Evolutionary conservation across 2,113 vertebrate species (phyloP), one percentile per base, ranked within the genome.

Genomic region (Pycnonotus jocosus): DNA sequence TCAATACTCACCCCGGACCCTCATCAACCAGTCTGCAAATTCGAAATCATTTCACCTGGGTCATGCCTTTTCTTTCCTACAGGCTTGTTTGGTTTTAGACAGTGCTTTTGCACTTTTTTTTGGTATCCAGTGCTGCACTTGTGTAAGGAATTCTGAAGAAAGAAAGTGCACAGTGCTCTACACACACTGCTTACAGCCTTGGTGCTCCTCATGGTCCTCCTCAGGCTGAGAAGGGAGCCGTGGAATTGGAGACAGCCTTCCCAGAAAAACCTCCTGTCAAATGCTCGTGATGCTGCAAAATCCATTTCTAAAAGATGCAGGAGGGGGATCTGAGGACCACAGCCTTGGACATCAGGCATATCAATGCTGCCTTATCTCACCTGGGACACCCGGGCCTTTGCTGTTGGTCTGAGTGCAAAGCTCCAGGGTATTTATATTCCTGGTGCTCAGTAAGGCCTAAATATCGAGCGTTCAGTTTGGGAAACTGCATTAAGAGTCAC

Each of bases 311-410:
- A 25, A 33, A 71, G 44, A 24, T 38, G 30, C 20, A 50, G 54
- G 33, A 53, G 79, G 30, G 33, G 54, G 22, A 18, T 48, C 15
- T 61, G 33, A 81, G 24, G 27, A 37, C 15, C 35, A n/a, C 42
- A 71, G 42, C 28, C 48, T 45, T 25, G 35, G 33, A 21, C 23
- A 48, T 66, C 8, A 50, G 35, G 30, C 7, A 16, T 6, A 1
- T 31, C 48, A 24, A 0, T 8, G 15, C 11, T 3, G 8, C 37
- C 24, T 61, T n/a, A 40, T 61, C 28, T 14, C 47, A 30, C 11
- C n/a, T 81, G 16, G 28, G 31, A 42, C 28, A 53, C 16, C 3
- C 0, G 0, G n/a, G 31, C 2, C 21, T 38, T 42, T 13, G 15
- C 10, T 61, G 14, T 6, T 50, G 14, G 8, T 65, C 65, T 79